Conservation (phyloP, 2,797 vertebrate species). For the Chloroceryle amazona region DNA sequence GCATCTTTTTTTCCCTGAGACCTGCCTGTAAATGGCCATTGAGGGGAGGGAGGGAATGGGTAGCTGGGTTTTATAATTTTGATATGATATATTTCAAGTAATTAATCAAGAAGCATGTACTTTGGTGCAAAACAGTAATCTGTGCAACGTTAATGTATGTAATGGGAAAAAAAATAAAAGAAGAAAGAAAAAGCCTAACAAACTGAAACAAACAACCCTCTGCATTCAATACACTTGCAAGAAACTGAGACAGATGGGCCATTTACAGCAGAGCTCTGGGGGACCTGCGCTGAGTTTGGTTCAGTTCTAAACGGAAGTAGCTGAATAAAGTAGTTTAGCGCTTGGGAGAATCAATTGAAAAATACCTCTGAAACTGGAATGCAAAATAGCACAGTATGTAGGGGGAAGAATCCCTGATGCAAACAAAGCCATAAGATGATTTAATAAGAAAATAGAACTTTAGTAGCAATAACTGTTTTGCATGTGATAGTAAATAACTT, state of each 20-base stretch:
- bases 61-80: constrained; percentile 66
- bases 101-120: constrained; percentile 34
- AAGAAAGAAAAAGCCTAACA: background rate
- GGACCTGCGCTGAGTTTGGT: constrained; percentile 50
- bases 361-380: constrained; percentile 90
- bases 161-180: background rate
- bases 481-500: constrained; percentile 89
- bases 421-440: constrained; percentile 92
- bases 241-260: constrained; percentile 11
- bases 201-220: background rate
- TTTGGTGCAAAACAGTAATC: constrained; percentile 34
- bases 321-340: constrained; percentile 72
- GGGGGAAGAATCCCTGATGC: constrained; percentile 82
- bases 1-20: constrained; percentile 74
- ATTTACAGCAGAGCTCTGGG: constrained; percentile 68
- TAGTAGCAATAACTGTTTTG: constrained; percentile 97
- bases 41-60: constrained; percentile 49
- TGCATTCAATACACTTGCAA: constrained; percentile 6
- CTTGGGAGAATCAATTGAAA: constrained; percentile 79
- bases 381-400: constrained; percentile 88
- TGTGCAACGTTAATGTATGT: constrained; percentile 11
- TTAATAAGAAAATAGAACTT: constrained; percentile 89
- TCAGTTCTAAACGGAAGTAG: constrained; percentile 59
- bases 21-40: constrained; percentile 79
- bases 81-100: background rate